These are phyloP conservation scores for Brachionus koreanus DNA, from an alignment of 1,140 invertebrate species.

Conservation along the genomic window DNA sequence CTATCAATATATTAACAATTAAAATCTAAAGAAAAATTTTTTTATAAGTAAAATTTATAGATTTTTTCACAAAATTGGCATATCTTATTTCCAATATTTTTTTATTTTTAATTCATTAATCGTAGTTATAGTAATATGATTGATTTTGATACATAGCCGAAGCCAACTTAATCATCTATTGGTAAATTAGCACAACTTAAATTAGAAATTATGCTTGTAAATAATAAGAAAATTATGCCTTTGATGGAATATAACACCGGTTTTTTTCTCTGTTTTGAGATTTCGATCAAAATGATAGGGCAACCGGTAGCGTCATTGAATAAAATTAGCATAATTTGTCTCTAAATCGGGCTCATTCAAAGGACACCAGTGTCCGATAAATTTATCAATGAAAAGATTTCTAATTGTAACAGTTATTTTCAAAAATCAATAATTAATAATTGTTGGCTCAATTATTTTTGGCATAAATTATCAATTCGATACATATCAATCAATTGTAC, in stretches of 20 bases:
- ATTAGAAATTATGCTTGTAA: not conserved
- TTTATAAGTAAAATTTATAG: not conserved
- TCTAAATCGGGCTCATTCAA: not conserved
- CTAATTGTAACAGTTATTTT: not conserved
- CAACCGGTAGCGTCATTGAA: not conserved
- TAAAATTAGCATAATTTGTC: not conserved
- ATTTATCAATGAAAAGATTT: not conserved
- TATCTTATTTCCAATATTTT: not conserved
- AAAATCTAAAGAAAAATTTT: not conserved
- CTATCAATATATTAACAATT: constrained; percentile 7
- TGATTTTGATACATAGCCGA: constrained; percentile 1
- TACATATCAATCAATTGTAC: too few relatives aligned
- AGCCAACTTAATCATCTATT: not conserved
- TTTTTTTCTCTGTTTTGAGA: not conserved
- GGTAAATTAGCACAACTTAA: not conserved
- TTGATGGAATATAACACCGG: constrained; percentile 13
- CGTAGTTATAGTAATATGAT: constrained; percentile 27
- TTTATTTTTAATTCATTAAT: not conserved
- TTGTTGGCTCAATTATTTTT: not conserved
- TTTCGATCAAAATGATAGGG: constrained; percentile 28
- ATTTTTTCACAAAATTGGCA: not conserved
- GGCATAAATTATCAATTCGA: too few relatives aligned
- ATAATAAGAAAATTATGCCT: constrained; percentile 4
- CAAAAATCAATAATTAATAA: not conserved
- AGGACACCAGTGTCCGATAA: not conserved